Base-by-base conservation (phyloP, 2,797 vertebrate genomes). In the Rousettus madagascariensis region DNA sequence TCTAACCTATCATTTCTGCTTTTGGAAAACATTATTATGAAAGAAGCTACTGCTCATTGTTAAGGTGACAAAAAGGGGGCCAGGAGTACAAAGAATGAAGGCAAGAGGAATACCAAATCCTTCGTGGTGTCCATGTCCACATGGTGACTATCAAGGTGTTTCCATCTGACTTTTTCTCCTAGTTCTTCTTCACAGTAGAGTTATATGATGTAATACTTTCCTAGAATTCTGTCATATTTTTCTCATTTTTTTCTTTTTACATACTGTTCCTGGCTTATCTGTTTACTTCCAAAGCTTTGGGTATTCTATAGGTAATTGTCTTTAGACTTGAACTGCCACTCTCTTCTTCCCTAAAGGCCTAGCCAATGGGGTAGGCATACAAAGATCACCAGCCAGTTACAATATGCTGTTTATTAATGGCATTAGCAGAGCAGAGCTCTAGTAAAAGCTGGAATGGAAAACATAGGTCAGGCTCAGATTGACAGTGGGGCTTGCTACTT, bases 311-410 rank as follows among this genome's bases (percentile, higher is more conserved):
- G 12, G 26, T 46, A 66, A 86, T 66, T 63, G 28, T 17, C 38
- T 12, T 86, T 57, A 53, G 63, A 83, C 24, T 53, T 28, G 33
- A 49, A 72, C 59, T 41, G 5, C 9, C 55, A 53, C 28, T 89
- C 38, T 91, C 41, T 33, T 9, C 28, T 59, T 30, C 19, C 17
- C 22, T 26, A 68, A 80, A 93, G 53, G 22, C 10, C 51, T 26
- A 74, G 15, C n/a, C 69, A 94, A 2, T 17, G 33, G 28, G 55
- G 49, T 49, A 41, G 69, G 83, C 3, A 33, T 2, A 38, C 24
- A 77, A 71, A 59, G 53, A 79, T 96, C 43, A 80, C 26, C 22
- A 79, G 55, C 36, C 83, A 87, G 93, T 89, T 8, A 72, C 79
- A 96, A 36, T 36, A 75, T 3, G 28, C 10, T 51, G 3, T 78